Percentiles rank a stretch among this genome's conserved stretches.
These are phyloP conservation scores for Telenomus remus DNA, from an alignment of 1,140 invertebrate species.

Conservation along the genomic window DNA sequence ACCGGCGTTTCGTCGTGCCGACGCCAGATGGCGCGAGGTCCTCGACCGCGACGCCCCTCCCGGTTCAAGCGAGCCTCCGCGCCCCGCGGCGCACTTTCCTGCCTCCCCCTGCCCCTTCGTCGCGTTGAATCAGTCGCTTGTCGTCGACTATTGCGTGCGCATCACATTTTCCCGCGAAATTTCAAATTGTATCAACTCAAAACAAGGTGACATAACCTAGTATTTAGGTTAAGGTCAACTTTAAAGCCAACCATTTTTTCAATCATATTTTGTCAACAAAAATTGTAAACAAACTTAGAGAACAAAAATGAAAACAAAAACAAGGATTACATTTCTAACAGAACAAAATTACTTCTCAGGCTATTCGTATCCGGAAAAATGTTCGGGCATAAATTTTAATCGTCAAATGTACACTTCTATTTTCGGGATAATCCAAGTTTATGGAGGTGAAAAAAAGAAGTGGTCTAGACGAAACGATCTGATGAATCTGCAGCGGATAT, in stretches of 20 bases:
- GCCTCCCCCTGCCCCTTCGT: constrained; percentile 21
- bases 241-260: too few species aligned
- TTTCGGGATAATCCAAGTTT: too few species aligned
- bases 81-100: constrained; percentile 29
- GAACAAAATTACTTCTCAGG: too few species aligned
- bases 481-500: constrained; percentile 65
- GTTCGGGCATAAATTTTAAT: constrained; percentile 5
- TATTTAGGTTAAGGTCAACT: neutral
- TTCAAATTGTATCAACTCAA: constrained; percentile 7
- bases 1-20: constrained; percentile 59
- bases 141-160: constrained; percentile 47
- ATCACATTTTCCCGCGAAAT: constrained; percentile 31
- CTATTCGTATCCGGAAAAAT: too few species aligned
- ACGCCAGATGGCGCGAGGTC: constrained; percentile 75
- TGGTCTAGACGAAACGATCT: constrained; percentile 44
- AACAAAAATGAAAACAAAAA: too few species aligned
- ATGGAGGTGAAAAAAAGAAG: too few species aligned
- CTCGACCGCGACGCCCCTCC: constrained; percentile 55
- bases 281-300: too few species aligned
- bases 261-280: too few species aligned
- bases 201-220: neutral
- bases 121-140: constrained; percentile 33
- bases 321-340: too few species aligned
- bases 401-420: neutral
- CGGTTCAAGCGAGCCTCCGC: neutral